Percentiles rank a stretch among this genome's conserved stretches.
Conservation (phyloP, 1,140 invertebrate genomes). For the Drosophila paulistorum region DNA sequence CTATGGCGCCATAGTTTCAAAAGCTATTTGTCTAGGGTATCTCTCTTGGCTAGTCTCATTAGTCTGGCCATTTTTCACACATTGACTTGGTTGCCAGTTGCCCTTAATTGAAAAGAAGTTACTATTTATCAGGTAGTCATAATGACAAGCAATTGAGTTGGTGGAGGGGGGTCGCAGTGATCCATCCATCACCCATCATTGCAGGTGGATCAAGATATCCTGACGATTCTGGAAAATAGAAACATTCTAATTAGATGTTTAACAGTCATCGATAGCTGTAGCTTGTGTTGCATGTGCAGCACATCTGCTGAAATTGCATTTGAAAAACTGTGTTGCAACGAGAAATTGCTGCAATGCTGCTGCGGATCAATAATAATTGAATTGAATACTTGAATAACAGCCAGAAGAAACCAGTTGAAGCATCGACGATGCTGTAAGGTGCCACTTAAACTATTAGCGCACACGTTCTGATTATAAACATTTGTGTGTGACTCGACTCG, state of each 20-base stretch:
- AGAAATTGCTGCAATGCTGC: conserved; percentile 1
- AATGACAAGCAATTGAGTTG: conserved; percentile 10
- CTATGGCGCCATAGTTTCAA: conserved; percentile 2
- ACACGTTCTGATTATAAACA: conserved; percentile 19
- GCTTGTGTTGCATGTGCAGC: conserved; percentile 4
- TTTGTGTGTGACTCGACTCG: neutral
- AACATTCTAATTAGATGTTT: conserved; percentile 13
- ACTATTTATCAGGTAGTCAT: conserved; percentile 13
- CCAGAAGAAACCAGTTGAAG: conserved; percentile 14
- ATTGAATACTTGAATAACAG: conserved; percentile 11
- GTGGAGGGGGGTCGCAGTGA: neutral
- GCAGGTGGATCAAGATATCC: too few species aligned
- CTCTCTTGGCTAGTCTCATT: neutral
- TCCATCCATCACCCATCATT: neutral
- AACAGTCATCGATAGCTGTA: neutral
- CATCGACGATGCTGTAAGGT: neutral
- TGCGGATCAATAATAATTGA: conserved; percentile 23
- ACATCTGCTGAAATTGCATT: conserved; percentile 4
- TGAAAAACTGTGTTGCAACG: conserved; percentile 3
- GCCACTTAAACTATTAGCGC: conserved; percentile 23
- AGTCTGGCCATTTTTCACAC: conserved; percentile 11
- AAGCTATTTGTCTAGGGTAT: neutral
- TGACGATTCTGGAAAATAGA: conserved; percentile 4
- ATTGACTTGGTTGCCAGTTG: neutral
- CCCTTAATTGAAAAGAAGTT: conserved; percentile 9